Evolutionary conservation across 2,797 vertebrate genomes (phyloP).

Genomic region (Synanceia verrucosa): DNA sequence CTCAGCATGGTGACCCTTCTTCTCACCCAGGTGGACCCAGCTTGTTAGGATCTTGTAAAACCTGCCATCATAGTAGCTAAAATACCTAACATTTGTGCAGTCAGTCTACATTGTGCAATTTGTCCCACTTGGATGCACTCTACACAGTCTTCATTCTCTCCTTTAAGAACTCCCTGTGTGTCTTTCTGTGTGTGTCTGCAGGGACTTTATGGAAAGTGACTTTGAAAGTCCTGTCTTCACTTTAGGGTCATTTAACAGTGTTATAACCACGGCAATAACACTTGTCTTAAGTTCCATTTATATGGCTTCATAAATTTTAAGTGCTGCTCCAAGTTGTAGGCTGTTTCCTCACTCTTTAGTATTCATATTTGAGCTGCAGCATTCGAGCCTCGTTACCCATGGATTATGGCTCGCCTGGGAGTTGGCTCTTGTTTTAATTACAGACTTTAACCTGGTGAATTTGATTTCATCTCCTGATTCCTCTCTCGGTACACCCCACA

Average conservation of each 20-base stretch:
- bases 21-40: background rate
- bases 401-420: constrained; percentile 72
- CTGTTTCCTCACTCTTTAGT: constrained; percentile 49
- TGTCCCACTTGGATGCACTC: background rate
- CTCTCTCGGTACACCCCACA: constrained; percentile 37
- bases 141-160: background rate
- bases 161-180: constrained; percentile 1
- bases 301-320: constrained; percentile 71
- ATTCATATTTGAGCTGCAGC: constrained; percentile 65
- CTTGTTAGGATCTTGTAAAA: background rate
- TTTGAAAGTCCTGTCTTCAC: constrained; percentile 60
- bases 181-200: constrained; percentile 28
- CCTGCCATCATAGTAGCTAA: background rate
- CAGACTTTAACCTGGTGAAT: constrained; percentile 75
- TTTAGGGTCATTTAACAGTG: constrained; percentile 57
- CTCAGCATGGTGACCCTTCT: background rate
- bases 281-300: constrained; percentile 69
- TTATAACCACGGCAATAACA: constrained; percentile 61
- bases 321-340: constrained; percentile 48
- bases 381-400: constrained; percentile 64
- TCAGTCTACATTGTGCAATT: background rate
- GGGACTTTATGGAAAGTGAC: constrained; percentile 56
- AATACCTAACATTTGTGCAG: background rate
- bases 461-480: constrained; percentile 72
- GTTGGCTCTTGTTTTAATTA: constrained; percentile 75